phyloP scores from a whole-genome alignment of 1,140 invertebrate species.

The Tachypleus tridentatus region DNA sequence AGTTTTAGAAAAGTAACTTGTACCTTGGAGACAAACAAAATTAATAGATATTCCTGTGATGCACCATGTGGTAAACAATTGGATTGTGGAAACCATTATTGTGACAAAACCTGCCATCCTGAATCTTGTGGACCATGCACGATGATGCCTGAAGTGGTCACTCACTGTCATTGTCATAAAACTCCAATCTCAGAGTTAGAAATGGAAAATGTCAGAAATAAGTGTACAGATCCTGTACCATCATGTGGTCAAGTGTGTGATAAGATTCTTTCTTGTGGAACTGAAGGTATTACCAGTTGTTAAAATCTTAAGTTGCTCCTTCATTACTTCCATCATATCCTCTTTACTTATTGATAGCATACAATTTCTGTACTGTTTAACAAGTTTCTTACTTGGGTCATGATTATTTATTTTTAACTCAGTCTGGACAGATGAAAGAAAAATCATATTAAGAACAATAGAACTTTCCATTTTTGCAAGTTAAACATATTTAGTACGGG shows the following conservation, averaged over 20 bases:
- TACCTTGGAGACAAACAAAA: constrained; percentile 29
- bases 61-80: constrained; percentile 29
- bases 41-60: constrained; percentile 33
- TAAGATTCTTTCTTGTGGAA: constrained; percentile 67
- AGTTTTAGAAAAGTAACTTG: constrained; percentile 39
- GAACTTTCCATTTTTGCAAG: too few relatives aligned
- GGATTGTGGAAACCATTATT: constrained; percentile 31
- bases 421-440: too few relatives aligned
- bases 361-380: too few relatives aligned
- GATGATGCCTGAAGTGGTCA: constrained; percentile 48
- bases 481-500: too few relatives aligned
- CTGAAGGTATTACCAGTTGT: constrained; percentile 38
- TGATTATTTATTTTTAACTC: too few relatives aligned
- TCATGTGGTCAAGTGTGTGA: constrained; percentile 66
- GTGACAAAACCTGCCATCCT: constrained; percentile 28
- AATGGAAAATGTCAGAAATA: constrained; percentile 31
- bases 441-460: too few relatives aligned
- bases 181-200: constrained; percentile 37
- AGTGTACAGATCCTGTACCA: constrained; percentile 74
- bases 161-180: constrained; percentile 74
- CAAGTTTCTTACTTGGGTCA: too few relatives aligned
- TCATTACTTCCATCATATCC: too few relatives aligned
- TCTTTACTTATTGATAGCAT: too few relatives aligned
- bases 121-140: constrained; percentile 41
- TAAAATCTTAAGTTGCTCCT: too few relatives aligned